These are phyloP conservation scores for Rhinogobius similis DNA, from an alignment of 2,113 vertebrate genomes.

Conservation along the genomic window DNA sequence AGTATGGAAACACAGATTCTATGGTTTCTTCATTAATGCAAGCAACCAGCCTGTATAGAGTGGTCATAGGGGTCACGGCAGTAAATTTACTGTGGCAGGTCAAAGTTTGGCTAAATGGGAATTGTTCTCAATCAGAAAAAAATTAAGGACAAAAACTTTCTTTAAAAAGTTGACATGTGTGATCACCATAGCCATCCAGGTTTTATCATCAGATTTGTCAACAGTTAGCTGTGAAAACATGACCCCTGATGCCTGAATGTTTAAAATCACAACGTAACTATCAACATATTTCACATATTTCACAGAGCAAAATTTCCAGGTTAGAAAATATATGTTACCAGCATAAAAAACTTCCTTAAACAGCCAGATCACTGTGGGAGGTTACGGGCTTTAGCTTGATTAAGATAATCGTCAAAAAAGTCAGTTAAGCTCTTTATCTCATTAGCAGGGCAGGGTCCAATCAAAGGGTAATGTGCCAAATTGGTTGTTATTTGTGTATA, in stretches of 20 bases:
- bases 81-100: background rate
- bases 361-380: constrained; percentile 31
- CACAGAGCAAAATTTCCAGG: too few species aligned
- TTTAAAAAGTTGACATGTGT: too few species aligned
- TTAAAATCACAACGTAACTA: background rate
- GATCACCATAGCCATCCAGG: background rate
- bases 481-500: constrained; percentile 1
- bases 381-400: constrained; percentile 47
- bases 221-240: background rate
- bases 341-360: background rate
- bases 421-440: constrained; percentile 58
- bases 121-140: too few species aligned
- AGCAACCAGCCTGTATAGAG: background rate
- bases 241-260: background rate
- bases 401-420: constrained; percentile 44
- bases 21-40: background rate
- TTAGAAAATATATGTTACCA: background rate
- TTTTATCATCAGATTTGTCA: background rate
- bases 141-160: too few species aligned
- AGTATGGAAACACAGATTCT: background rate
- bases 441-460: constrained; percentile 43
- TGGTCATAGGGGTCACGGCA: background rate
- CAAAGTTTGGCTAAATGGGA: background rate
- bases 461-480: background rate
- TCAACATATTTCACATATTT: background rate